phyloP scores from a whole-genome alignment of 2,113 vertebrate genomes.

The Rynchops niger region DNA sequence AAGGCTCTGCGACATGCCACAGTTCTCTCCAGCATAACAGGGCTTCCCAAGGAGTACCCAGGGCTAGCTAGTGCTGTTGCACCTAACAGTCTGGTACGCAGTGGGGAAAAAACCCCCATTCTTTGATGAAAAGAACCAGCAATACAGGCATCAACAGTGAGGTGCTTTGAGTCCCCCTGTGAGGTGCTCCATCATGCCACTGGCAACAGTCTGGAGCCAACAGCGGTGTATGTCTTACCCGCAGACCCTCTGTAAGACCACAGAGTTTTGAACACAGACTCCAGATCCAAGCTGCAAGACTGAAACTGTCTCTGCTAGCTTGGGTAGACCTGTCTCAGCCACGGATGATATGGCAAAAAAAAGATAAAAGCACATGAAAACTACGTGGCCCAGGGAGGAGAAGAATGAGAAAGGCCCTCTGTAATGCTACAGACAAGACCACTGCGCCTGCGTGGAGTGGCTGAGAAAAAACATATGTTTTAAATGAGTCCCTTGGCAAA shows the following conservation, averaged over 20 bases:
- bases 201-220: accelerated
- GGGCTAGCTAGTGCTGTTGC: conserved; percentile 70
- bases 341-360: background rate
- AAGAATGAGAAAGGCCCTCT: background rate
- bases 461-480: background rate
- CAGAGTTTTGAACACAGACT: background rate
- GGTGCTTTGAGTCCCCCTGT: background rate
- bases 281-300: background rate
- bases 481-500: background rate
- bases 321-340: background rate
- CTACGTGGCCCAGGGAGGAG: background rate
- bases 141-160: background rate
- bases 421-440: background rate
- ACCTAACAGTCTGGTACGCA: conserved; percentile 68
- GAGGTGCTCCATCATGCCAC: background rate
- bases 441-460: accelerated
- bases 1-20: conserved; percentile 34
- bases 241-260: background rate
- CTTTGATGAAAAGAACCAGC: conserved; percentile 56
- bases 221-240: background rate
- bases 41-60: conserved; percentile 71
- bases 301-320: background rate
- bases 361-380: background rate
- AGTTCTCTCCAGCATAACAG: conserved; percentile 67
- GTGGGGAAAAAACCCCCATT: background rate